Evolutionary conservation across 2,888 invertebrate genomes (phyloP).

Genomic region (Erpobdella octoculata): DNA sequence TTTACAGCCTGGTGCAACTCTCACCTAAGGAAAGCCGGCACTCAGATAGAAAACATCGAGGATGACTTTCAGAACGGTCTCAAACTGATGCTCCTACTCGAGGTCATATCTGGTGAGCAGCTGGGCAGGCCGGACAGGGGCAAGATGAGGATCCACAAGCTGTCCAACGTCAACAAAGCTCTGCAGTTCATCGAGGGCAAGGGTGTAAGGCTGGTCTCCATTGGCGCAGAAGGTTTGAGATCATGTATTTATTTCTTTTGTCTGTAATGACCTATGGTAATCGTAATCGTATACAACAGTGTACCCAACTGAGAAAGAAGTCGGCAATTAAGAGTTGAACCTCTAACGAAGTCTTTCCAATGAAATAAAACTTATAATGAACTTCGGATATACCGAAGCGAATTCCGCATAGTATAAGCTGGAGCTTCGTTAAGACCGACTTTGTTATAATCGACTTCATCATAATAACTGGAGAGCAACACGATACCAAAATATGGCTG

Average conservation of each 20-base stretch:
- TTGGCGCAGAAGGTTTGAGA: conserved; percentile 84
- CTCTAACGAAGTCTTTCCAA: too few relatives aligned
- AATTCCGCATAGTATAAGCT: too few relatives aligned
- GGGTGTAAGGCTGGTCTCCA: conserved; percentile 95
- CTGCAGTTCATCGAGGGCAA: conserved; percentile 97
- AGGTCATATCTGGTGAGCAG: conserved; percentile 84
- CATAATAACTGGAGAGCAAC: too few relatives aligned
- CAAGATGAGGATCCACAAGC: conserved; percentile 96
- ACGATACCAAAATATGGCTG: too few relatives aligned
- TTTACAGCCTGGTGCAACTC: conserved; percentile 99
- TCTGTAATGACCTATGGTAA: too few relatives aligned
- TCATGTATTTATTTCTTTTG: background rate
- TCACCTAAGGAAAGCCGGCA: conserved; percentile 96
- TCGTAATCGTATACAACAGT: too few relatives aligned
- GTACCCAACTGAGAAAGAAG: too few relatives aligned
- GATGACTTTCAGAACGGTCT: conserved; percentile 99
- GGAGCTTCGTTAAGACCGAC: too few relatives aligned
- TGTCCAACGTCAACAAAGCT: conserved; percentile 99
- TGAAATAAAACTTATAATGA: too few relatives aligned
- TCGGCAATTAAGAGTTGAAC: too few relatives aligned
- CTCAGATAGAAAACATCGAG: conserved; percentile 96
- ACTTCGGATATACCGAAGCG: too few relatives aligned
- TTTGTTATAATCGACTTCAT: too few relatives aligned
- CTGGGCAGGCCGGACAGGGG: conserved; percentile 98
- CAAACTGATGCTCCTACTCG: conserved; percentile 94